Base-by-base conservation (phyloP, 1,140 invertebrate genomes). In the Stenopsyche tienmushanensis region DNA sequence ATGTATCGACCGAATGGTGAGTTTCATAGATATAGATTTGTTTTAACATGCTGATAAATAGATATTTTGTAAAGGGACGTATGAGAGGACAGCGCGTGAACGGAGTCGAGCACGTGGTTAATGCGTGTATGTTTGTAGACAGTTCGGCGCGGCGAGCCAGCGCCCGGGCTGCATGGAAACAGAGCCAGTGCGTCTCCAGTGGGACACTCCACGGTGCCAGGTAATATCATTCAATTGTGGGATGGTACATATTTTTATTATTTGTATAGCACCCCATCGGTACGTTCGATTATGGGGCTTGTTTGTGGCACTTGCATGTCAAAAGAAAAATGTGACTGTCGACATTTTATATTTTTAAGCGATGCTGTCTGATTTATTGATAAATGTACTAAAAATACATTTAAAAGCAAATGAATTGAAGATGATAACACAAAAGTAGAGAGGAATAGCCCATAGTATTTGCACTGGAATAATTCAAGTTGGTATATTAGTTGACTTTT, bases 101-200 rank as follows among this genome's bases (percentile, higher is more conserved):
- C n/a, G 20, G 47, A 18, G n/a, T 55, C 44, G 65, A 58, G 63
- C 67, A 69, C 57, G 68, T 70, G 64, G 68, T 79, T 81, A 81
- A 81, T 77, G 78, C 80, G 79, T 80, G 78, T 80, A 78, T 83
- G 79, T 83, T 87, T 88, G 85, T 85, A 86, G 86, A 88, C 86
- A 88, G 85, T 86, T 87, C 86, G 86, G 84, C 86, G 84, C 85
- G 86, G 84, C 84, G 84, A 86, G 85, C 82, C 82, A 83, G 84
- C 79, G 85, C 81, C 81, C 84, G 86, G 84, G 84, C 85, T 82
- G 86, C 86, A 85, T 88, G 86, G 86, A 87, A 86, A 83, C 86
- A 88, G 83, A 87, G 86, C 81, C 85, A 87, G 82, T 88, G 86
- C 82, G 84, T 88, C 82, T 84, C 85, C 80, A 86, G 85, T 78